Conservation (phyloP, 2,797 vertebrate genomes). For the Bufotes viridis region DNA sequence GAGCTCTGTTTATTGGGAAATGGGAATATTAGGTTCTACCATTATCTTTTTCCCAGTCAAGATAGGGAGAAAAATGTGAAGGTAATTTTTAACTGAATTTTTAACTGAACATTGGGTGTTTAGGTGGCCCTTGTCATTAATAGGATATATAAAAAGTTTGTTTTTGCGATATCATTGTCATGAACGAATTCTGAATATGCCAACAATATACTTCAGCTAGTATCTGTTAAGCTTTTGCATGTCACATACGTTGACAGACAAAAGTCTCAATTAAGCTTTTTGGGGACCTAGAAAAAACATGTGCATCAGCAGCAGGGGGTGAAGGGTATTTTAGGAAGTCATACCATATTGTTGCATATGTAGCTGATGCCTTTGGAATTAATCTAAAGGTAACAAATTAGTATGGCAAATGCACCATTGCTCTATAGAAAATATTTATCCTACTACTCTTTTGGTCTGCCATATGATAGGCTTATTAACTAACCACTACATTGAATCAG, state of each 20-base stretch:
- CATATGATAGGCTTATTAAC: not conserved
- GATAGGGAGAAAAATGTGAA: no score
- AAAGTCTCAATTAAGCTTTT: not conserved
- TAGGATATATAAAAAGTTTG: no score
- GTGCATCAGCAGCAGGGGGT: not conserved
- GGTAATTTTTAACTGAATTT: no score
- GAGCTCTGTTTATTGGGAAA: no score
- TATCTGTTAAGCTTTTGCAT: no score
- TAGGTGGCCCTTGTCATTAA: no score
- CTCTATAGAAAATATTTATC: not conserved
- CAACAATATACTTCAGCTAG: no score
- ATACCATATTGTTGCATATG: not conserved
- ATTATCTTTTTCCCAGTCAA: no score
- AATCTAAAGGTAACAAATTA: not conserved
- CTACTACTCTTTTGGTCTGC: not conserved
- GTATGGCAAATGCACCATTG: not conserved
- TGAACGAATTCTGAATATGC: not conserved
- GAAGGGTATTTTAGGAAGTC: not conserved
- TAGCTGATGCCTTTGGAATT: not conserved
- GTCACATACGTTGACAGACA: not conserved
- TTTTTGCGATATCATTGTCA: not conserved
- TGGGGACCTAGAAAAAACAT: no score
- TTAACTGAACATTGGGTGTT: no score
- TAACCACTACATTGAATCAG: no score
- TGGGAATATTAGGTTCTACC: no score